Base-by-base conservation (phyloP, 2,888 invertebrate species). In the Luperina testacea region DNA sequence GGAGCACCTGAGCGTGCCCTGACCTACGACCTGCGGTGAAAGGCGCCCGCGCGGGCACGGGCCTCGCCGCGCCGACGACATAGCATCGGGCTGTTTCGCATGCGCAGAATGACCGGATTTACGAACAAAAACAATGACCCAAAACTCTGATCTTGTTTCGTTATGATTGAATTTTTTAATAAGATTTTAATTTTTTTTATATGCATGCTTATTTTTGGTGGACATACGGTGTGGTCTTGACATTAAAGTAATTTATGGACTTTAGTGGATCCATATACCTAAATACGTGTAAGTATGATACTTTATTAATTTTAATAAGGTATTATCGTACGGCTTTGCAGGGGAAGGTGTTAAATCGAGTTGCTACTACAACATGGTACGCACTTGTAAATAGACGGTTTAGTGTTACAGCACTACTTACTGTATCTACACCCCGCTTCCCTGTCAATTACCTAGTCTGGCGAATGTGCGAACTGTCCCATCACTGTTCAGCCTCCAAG, bases 1-100 rank as follows among this genome's bases (percentile, higher is more conserved):
- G 96, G 96, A 95, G 96, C 96, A 95, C 96, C 96, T 95, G 96
- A 96, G 96, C 94, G 96, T 96, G 96, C 96, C 96, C 96, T 97
- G 96, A 96, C 96, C 96, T 96, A 92, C 95, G 96, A 97, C 96
- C 96, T 90, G 95, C 93, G 95, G 96, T 97, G 96, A 97, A 96
- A 97, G 96, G 96, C 96, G 96, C 95, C 90, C 94, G 95, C 93
- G 94, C 94, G 95, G 93, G 94, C 94, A 92, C 92, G 91, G 92
- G 87, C 88, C 88, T 89, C 87, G 84, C 85, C 87, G 86, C 84
- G 77, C 84, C 88, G 75, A 92, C 94, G 94, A 95, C 95, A 95
- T 93, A 93, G 92, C 95, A 93, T 93, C 95, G 93, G 92, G 89
- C 91, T 90, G 92, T 88, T 90, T 91, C 90, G 91, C 93, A 91